phyloP scores from a whole-genome alignment of 2,888 invertebrate species.

The Choreutis nemorana region DNA sequence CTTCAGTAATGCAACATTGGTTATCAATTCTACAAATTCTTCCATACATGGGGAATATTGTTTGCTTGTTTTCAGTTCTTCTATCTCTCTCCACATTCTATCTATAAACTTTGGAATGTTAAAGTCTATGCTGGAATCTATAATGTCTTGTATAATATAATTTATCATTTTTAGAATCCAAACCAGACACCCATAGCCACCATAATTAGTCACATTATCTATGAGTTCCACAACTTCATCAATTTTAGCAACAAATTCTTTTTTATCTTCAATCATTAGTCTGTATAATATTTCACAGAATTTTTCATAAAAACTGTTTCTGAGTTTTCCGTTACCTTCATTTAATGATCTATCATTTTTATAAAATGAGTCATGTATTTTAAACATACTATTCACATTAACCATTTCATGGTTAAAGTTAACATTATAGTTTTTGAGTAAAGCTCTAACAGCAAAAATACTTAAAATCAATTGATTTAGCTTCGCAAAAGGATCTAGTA shows the following conservation, averaged over 20 bases:
- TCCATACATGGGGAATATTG: slow-evolving; percentile 44
- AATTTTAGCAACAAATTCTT: slow-evolving; percentile 12
- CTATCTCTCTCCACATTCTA: slow-evolving; percentile 48
- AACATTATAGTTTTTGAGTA: slow-evolving; percentile 17
- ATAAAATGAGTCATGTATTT: slow-evolving; percentile 16
- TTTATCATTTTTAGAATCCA: slow-evolving; percentile 43
- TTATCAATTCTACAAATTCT: slow-evolving; percentile 41
- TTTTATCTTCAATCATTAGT: slow-evolving; percentile 16
- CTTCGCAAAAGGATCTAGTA: slow-evolving; percentile 22
- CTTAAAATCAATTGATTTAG: slow-evolving; percentile 29
- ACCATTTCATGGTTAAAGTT: slow-evolving; percentile 27
- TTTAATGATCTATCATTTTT: slow-evolving; percentile 12
- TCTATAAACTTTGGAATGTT: slow-evolving; percentile 31
- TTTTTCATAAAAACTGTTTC: slow-evolving; percentile 40
- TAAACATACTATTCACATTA: slow-evolving; percentile 20
- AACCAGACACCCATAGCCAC: slow-evolving; percentile 51
- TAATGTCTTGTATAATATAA: slow-evolving; percentile 24
- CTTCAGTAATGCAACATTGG: slow-evolving; percentile 26
- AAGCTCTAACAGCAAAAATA: slow-evolving; percentile 24
- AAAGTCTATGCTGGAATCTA: slow-evolving; percentile 19
- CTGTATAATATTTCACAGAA: slow-evolving; percentile 31
- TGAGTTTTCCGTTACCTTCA: slow-evolving; percentile 34
- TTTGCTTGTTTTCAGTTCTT: slow-evolving; percentile 49
- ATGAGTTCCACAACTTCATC: slow-evolving; percentile 25
- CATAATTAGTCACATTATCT: slow-evolving; percentile 41